Percentiles rank a stretch among this genome's conserved stretches.
Conservation (phyloP, 2,888 invertebrate genomes). For the Plebejus anna region DNA sequence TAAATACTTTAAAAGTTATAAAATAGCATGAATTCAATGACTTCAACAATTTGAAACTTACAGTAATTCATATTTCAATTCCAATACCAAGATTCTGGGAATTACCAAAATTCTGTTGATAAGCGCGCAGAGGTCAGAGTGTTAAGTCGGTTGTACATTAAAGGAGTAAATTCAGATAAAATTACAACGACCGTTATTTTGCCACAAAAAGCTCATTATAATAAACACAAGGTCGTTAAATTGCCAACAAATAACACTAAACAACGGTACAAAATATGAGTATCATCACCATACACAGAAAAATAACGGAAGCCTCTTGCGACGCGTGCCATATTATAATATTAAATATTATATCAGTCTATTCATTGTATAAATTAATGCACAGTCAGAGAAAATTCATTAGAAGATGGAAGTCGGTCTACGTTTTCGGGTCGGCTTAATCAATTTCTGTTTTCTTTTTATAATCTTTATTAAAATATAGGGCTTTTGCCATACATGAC, state of each 20-base stretch:
- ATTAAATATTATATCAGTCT: too few species aligned
- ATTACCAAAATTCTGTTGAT: constrained; percentile 9
- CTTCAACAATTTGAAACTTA: not conserved
- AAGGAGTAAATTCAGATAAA: constrained; percentile 13
- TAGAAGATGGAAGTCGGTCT: too few species aligned
- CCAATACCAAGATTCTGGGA: not conserved
- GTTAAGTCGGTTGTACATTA: not conserved
- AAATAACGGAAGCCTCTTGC: too few species aligned
- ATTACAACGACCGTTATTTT: constrained; percentile 1
- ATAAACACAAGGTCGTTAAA: not conserved
- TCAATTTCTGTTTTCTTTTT: too few species aligned
- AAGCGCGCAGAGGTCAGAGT: not conserved
- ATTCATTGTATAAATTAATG: too few species aligned
- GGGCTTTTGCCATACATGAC: too few species aligned
- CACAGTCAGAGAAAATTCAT: too few species aligned
- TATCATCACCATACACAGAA: too few species aligned
- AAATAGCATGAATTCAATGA: not conserved
- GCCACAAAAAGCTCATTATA: not conserved
- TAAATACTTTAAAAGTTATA: not conserved
- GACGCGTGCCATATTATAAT: too few species aligned
- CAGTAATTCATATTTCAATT: not conserved
- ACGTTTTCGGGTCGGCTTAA: too few species aligned
- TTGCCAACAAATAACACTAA: not conserved
- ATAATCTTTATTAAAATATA: too few species aligned
- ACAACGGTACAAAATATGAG: too few species aligned